These are phyloP conservation scores for Dermatemys mawii DNA, from an alignment of 2,113 vertebrate species.

Conservation along the genomic window DNA sequence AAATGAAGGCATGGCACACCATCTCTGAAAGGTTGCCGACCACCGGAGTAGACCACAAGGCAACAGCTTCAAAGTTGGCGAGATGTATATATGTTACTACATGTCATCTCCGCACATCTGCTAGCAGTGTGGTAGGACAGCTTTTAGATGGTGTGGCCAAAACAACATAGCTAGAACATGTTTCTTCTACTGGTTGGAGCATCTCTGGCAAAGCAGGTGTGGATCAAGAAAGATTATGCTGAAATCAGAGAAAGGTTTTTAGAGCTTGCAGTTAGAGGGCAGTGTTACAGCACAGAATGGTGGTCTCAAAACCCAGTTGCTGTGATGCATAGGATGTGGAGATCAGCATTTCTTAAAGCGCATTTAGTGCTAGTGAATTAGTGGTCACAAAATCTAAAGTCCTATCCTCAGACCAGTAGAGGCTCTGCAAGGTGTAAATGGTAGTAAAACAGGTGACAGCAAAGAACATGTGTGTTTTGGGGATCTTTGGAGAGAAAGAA, in stretches of 20 bases:
- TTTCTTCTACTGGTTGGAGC: background rate
- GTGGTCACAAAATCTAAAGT: background rate
- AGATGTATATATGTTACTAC: background rate
- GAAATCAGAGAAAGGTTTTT: background rate
- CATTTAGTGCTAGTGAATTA: background rate
- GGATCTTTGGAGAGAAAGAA: background rate
- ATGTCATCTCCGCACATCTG: no score
- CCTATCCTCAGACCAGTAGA: background rate
- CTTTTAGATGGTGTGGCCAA: no score
- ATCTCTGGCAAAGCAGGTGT: background rate
- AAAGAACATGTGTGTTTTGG: background rate
- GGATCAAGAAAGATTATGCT: background rate
- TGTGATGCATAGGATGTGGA: background rate
- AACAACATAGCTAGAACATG: background rate
- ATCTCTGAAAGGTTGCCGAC: no score
- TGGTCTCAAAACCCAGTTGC: background rate
- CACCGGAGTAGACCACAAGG: background rate
- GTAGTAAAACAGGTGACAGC: background rate
- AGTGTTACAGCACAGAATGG: background rate
- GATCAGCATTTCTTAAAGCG: no score
- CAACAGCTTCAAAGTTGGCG: background rate
- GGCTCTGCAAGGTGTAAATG: background rate
- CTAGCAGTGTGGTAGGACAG: background rate
- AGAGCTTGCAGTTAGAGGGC: background rate
- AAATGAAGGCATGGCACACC: no score